A percentile compares a stretch with the other conserved stretches of the same genome.
phyloP scores from a whole-genome alignment of 2,797 vertebrate genomes.

The Nasua narica region DNA sequence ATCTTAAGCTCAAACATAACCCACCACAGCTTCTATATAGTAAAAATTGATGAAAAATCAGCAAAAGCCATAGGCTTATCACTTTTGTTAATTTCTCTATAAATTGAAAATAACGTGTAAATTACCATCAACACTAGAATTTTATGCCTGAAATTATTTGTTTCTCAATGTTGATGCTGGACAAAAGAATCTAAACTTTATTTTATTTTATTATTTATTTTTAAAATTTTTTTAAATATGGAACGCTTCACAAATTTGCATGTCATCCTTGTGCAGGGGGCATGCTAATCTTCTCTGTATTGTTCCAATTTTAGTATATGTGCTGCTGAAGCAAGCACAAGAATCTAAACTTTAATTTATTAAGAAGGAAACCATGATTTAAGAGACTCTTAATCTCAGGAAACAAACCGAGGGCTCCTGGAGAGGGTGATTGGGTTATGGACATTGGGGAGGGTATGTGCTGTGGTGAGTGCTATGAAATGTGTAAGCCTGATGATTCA shows the following conservation, averaged over 20 bases:
- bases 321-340: neutral
- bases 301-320: too few relatives aligned
- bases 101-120: neutral
- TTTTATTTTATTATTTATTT: neutral
- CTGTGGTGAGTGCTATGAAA: too few relatives aligned
- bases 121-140: neutral
- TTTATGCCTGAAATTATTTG: neutral
- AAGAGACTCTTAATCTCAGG: too few relatives aligned
- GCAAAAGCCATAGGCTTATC: neutral
- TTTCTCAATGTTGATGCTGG: neutral
- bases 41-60: neutral
- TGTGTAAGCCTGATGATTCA: too few relatives aligned
- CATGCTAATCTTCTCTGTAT: too few relatives aligned
- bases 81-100: neutral
- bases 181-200: neutral
- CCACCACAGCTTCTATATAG: neutral
- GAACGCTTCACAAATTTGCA: too few relatives aligned
- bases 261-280: too few relatives aligned
- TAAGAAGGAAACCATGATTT: neutral
- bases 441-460: too few relatives aligned
- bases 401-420: too few relatives aligned
- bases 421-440: too few relatives aligned
- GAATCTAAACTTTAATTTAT: neutral
- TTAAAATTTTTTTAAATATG: too few relatives aligned
- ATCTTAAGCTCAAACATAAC: neutral